Evolutionary conservation across 2,888 invertebrate species (phyloP), one percentile per base, ranked within the genome.

Genomic region (Drosophila austrosaltans): DNA sequence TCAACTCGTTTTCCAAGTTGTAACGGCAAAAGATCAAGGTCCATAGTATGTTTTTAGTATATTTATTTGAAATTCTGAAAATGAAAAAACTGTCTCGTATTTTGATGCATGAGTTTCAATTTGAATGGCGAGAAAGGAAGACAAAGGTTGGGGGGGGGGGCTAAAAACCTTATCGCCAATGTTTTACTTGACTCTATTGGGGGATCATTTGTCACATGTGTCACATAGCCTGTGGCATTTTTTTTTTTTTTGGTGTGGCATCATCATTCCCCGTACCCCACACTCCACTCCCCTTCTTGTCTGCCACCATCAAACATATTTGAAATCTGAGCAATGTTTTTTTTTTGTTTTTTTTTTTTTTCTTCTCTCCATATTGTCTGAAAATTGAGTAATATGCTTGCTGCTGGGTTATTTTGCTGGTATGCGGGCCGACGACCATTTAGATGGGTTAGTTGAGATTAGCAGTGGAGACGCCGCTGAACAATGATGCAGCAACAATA

Each of bases 351-450:
- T 42, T 42, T 42, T 16, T n/a, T 42, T 42, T 48, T 22, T 16
- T 16, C 16, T 16, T 16, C 16, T 16, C 16, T 16, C 16, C 16
- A 2, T 48, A 63, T 75, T 79, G 75, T 78, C 67, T 73, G 72
- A 81, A 84, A 83, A 87, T 83, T 84, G 79, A 87, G 82, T 84
- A 87, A 83, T 84, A 77, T 79, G 77, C 87, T 73, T 79, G 77
- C 87, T 73, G 48, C 48, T 58, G 40, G 69, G 57, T 70, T 69
- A 54, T 62, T 59, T 63, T 36, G 48, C 48, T 48, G 74, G 72
- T 65, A 75, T 78, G 87, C 78, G 76, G 71, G 70, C 56, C 72
- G 28, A 10, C 71, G 30, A 12, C 10, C 62, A 48, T 2, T 20
- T 48, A 84, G 84, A 87, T 83, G 63, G 79, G 74, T 76, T 82